Evolutionary conservation across 2,888 invertebrate species (phyloP).

Genomic region (Zygaena filipendulae): DNA sequence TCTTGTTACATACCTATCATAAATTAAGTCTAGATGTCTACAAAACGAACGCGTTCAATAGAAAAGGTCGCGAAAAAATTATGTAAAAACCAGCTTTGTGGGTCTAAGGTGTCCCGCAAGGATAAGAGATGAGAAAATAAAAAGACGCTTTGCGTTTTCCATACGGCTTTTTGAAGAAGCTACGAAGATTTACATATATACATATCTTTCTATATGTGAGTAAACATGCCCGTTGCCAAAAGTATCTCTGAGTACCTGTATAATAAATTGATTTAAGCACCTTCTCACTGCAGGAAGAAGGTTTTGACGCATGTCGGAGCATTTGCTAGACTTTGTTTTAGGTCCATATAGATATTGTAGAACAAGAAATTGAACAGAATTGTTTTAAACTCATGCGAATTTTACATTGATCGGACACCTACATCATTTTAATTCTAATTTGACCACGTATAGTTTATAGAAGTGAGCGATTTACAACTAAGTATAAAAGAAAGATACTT

Average conservation of each 20-base stretch:
- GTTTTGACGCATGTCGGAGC: constrained; percentile 63
- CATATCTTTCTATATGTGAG: constrained; percentile 27
- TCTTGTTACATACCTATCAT: too few species aligned
- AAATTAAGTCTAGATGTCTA: too few species aligned
- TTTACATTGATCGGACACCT: too few species aligned
- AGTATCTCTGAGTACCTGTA: constrained; percentile 52
- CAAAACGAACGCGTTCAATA: too few species aligned
- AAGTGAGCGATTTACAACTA: too few species aligned
- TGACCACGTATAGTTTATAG: too few species aligned
- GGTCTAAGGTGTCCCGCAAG: constrained; percentile 62
- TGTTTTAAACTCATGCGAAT: too few species aligned
- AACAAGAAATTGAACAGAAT: too few species aligned
- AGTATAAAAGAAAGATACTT: constrained; percentile 18
- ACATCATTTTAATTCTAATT: too few species aligned
- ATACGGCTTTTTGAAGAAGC: constrained; percentile 54
- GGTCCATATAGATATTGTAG: too few species aligned
- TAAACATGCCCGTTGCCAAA: constrained; percentile 47
- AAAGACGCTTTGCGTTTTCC: constrained; percentile 60
- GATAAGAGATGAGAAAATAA: constrained; percentile 64
- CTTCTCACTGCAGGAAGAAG: constrained; percentile 60
- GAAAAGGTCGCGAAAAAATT: constrained; percentile 54
- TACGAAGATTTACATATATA: constrained; percentile 59
- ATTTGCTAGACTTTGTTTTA: constrained; percentile 52
- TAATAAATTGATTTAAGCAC: constrained; percentile 66
- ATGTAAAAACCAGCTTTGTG: constrained; percentile 64